Base-by-base conservation (phyloP, 2,888 invertebrate genomes). In the Zhengitettix transpicula region DNA sequence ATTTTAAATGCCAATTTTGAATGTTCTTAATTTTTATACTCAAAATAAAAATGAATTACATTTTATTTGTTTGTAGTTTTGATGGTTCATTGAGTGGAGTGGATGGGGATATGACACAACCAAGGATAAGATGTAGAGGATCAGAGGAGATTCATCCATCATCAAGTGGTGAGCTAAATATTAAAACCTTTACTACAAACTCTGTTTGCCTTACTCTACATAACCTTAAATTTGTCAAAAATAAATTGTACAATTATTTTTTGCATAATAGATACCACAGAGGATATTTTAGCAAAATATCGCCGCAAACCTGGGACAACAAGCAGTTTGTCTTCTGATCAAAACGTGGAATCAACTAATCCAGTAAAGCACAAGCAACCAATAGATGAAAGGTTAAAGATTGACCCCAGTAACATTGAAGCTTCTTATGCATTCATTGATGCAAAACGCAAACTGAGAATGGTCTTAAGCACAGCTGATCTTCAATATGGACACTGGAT, bases 251-350 rank as follows among this genome's bases (percentile, higher is more conserved):
- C 28, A 28, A 28, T 28, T 47, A 47, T 47, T 14, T 51, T 60
- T 8, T 42, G n/a, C 11, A 52, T 76, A 66, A 72, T 73, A 69
- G 93, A 93, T 75, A 83, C 83, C 44, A 85, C 89, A 0, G 95
- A 96, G 69, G 94, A 96, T 69, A 97, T 97, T 69, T 78, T 97
- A 65, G 96, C 92, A 52, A 97, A 96, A 74, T 97, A 97, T 75
- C 79, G 95, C 7, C 80, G 84, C 65, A 83, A 85, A 71, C 78
- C 81, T 60, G 73, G 73, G 9, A 69, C 71, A 5, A 72, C 72
- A 55, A 71, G 62, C 42, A 60, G 62, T 7, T 58, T 58, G 42
- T 60, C 56, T 2, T 60, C 63, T 53, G 64, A 60, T 2, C 58
- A 57, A 41, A 63, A 60, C 15, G 59, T 59, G 14, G 58, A 62